Base-by-base conservation (phyloP, 2,113 vertebrate species). In the Ailurus styani region DNA sequence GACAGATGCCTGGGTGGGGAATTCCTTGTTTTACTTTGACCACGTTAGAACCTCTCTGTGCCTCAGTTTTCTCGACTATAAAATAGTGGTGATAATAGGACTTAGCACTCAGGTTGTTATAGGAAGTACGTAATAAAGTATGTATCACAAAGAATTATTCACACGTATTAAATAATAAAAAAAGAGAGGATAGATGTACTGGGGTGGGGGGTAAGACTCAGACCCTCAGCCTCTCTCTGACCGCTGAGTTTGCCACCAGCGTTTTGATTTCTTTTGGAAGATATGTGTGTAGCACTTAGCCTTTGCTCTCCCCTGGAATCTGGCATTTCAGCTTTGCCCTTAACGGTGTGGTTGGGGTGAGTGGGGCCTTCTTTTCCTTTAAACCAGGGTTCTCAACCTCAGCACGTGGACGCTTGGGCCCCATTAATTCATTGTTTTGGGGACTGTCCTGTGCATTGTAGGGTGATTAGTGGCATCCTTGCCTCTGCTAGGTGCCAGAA, bases 221-320 rank as follows among this genome's bases (percentile, higher is more conserved):
- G 55, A 45, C 25, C 13, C 31, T 45, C 40, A 1, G 52, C 31
- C 45, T 86, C 50, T 18, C 4, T 20, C 45, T 64, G 37, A 47
- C 91, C 29, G 3, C 14, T 2, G 12, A 25, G 14, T 66, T 31
- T 68, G 72, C 45, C 42, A 50, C 13, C 52, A 37, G 57, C 21
- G 5, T 29, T 66, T 52, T 20, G 17, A 55, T 64, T 62, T 83
- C 68, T 84, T 21, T 27, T 60, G 79, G 79, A 52, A 91, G 86
- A n/a, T 42, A n/a, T n/a, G 6, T 21, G 0, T 21, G 18, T 1
- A 7, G 6, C 1, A 0, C 52, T 42, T 11, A 15, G 60, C 34
- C 31, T 66, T 84, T 42, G 72, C 12, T 77, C 2, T 21, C 83
- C 72, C 52, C 47, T 45, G 55, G 77, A 27, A 37, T 12, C 52